Base-by-base conservation (phyloP, 2,888 invertebrate species). In the Cryptocheilus praepositus region DNA sequence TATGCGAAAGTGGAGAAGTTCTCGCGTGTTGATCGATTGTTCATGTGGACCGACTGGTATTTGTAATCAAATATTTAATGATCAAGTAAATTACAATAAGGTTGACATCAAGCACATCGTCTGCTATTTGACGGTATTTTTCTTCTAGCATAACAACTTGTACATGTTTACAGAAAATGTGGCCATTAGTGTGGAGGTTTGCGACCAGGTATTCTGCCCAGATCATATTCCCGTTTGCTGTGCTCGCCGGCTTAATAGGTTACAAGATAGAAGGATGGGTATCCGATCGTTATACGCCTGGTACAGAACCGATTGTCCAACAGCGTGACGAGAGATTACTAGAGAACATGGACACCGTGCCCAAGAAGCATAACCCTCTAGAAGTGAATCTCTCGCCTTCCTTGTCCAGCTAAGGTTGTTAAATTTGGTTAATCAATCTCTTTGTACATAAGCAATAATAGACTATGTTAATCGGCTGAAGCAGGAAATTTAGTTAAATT, bases 171-270 rank as follows among this genome's bases (percentile, higher is more conserved):
- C 64, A 76, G 90, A 81, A 61, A 57, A 96, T 97, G 96, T 95
- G 95, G 94, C 95, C 95, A 0, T 83, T 95, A 61, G 64, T 95
- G 44, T 85, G 93, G 85, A 91, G 92, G 66, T 90, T 94, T 60
- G 78, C 95, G 21, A 89, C 95, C 61, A 90, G 92, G 1, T 96
- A 96, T 86, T 95, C 94, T 0, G 94, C 95, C 0, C 94, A 93
- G 74, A 89, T 97, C 44, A 95, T 95, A 0, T 89, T 97, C 51
- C 98, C 98, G 0, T 90, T 96, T 72, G 97, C 96, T 0, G 94
- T 92, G 0, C 89, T 96, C 0, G 91, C 97, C 25, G 98, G 97
- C 3, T 91, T 95, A 62, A 89, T 97, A 80, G 98, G 98, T 25
- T 98, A 98, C 87, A 94, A 96, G 81, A 77, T 97, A 71, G 97